Percentiles rank a stretch among this genome's conserved stretches.
Evolutionary conservation across 2,113 vertebrate species (phyloP).

Genomic region (Sterrhoptilus dennistouni): DNA sequence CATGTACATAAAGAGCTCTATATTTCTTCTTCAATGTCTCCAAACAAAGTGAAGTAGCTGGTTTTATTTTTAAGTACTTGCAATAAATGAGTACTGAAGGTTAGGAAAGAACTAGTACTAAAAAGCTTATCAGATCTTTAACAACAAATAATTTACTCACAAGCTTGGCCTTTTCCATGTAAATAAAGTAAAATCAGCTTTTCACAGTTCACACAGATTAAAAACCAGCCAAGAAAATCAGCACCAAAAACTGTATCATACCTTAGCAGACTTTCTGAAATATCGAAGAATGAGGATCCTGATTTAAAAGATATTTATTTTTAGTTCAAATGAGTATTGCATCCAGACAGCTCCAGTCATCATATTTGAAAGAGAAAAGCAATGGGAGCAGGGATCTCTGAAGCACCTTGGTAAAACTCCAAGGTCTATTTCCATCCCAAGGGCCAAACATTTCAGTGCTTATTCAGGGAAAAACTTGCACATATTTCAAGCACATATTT

Average conservation of each 20-base stretch:
- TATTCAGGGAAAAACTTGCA: not conserved
- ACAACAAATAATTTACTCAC: not conserved
- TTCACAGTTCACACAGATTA: not conserved
- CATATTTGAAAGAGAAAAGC: conserved; percentile 1
- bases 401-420: not conserved
- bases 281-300: not conserved
- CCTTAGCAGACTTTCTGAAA: not conserved
- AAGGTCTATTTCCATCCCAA: not conserved
- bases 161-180: not conserved
- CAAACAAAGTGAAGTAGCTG: not conserved
- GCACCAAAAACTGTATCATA: not conserved
- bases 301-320: not conserved
- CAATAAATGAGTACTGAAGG: not conserved
- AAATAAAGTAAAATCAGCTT: not conserved
- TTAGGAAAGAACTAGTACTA: not conserved
- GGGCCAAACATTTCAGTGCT: not conserved
- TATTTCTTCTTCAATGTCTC: not conserved
- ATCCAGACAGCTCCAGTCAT: not conserved
- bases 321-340: not conserved
- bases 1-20: not conserved
- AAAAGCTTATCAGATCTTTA: not conserved
- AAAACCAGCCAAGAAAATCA: not conserved
- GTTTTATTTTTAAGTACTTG: not conserved
- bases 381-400: not conserved
- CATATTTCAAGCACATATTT: not conserved